phyloP scores from a whole-genome alignment of 2,113 vertebrate genomes.

The Martes martes region DNA sequence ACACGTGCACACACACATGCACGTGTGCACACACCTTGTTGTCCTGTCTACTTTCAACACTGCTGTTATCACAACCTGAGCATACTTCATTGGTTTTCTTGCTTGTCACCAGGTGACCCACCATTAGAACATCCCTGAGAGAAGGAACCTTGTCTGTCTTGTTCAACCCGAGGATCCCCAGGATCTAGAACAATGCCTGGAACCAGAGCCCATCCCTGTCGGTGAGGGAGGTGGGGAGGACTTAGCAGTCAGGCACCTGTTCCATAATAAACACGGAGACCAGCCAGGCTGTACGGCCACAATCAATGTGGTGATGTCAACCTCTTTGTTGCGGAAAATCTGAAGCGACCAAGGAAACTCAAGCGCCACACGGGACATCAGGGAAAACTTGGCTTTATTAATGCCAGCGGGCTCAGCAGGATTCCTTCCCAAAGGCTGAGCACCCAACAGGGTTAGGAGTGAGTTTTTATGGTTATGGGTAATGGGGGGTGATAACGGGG shows the following conservation, averaged over 20 bases:
- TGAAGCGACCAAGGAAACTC: too few species aligned
- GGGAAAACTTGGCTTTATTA: too few species aligned
- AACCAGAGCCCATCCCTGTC: neutral
- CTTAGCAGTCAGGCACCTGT: rapidly evolving
- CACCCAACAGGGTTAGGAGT: too few species aligned
- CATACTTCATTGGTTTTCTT: neutral
- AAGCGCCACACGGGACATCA: too few species aligned
- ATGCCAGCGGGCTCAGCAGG: too few species aligned
- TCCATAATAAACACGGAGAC: neutral
- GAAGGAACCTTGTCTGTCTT: neutral
- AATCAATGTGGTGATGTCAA: too few species aligned
- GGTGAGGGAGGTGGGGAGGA: neutral
- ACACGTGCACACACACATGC: neutral
- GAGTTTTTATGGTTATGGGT: too few species aligned
- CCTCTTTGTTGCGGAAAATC: neutral
- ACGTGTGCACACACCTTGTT: neutral
- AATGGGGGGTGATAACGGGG: too few species aligned
- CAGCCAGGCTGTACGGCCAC: rapidly evolving
- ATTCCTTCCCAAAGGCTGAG: too few species aligned
- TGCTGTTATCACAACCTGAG: neutral
- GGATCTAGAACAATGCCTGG: neutral
- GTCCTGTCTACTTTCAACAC: neutral
- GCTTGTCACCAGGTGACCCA: neutral
- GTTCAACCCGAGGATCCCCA: neutral
- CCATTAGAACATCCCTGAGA: neutral